A percentile compares a stretch with the other conserved stretches of the same genome.
These are phyloP conservation scores for Caenorhabditis brenneri DNA, from an alignment of 1,140 invertebrate genomes.

Conservation along the genomic window DNA sequence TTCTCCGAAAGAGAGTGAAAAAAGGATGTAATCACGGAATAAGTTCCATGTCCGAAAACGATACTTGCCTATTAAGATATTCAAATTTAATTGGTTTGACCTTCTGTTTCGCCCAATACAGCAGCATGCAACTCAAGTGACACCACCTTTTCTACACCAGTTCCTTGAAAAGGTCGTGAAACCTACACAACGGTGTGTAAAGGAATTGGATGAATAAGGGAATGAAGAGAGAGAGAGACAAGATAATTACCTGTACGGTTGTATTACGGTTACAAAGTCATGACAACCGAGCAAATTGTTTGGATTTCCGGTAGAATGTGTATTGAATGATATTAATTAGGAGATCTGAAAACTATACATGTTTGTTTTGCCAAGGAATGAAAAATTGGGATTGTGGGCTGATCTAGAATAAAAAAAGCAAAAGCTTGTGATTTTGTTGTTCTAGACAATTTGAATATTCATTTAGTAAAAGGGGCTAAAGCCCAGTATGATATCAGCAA, in stretches of 20 bases:
- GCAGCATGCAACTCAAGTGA: constrained; percentile 39
- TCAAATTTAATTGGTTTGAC: constrained; percentile 48
- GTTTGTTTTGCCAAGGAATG: no score
- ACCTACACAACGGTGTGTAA: background rate
- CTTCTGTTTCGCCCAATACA: constrained; percentile 22
- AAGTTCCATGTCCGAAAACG: background rate
- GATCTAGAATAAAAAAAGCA: no score
- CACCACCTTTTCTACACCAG: background rate
- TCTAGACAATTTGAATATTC: no score
- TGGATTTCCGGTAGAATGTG: background rate
- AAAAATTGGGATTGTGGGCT: no score
- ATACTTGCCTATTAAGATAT: constrained; percentile 31
- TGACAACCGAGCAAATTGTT: background rate
- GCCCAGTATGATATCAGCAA: no score
- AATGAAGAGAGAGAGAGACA: background rate
- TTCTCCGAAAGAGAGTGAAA: background rate
- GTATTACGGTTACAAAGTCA: background rate
- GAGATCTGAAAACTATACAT: no score
- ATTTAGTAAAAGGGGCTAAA: no score
- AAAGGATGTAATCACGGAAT: background rate
- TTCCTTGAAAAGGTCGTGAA: constrained; percentile 43
- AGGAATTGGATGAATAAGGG: background rate
- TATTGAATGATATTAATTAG: no score
- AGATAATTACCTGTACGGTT: constrained; percentile 39
- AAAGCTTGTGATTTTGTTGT: no score